These are phyloP conservation scores for Aldrovandia affinis DNA, from an alignment of 2,797 vertebrate species.

Conservation along the genomic window DNA sequence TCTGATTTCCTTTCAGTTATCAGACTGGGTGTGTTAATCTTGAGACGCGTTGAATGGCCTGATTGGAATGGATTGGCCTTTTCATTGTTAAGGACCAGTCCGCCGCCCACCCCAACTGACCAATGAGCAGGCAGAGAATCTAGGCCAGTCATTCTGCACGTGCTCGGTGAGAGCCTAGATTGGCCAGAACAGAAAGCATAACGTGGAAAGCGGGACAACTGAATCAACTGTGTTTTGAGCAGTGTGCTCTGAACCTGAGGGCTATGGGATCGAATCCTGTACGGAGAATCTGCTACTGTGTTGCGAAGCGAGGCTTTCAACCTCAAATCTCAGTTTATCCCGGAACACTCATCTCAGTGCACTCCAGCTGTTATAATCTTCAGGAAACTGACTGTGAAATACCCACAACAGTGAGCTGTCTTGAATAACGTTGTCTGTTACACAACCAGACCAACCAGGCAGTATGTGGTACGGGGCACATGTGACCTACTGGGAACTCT, in stretches of 20 bases:
- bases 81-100: constrained; percentile 20
- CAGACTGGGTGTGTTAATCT: constrained; percentile 32
- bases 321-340: no score
- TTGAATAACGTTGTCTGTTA: not conserved
- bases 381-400: no score
- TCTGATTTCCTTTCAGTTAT: constrained; percentile 38
- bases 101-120: not conserved
- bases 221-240: not conserved
- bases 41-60: constrained; percentile 25
- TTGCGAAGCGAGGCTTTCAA: not conserved
- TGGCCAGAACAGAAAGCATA: not conserved
- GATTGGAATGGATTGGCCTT: constrained; percentile 37
- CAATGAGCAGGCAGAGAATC: not conserved
- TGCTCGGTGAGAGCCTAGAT: not conserved
- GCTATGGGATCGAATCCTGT: not conserved
- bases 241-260: not conserved
- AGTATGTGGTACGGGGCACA: no score
- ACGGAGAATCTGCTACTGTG: not conserved
- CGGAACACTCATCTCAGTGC: no score
- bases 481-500: no score
- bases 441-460: no score
- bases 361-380: no score
- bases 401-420: not conserved
- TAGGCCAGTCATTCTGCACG: not conserved
- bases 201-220: not conserved